These are phyloP conservation scores for Anticlea derivata DNA, from an alignment of 2,888 invertebrate species.

Conservation along the genomic window DNA sequence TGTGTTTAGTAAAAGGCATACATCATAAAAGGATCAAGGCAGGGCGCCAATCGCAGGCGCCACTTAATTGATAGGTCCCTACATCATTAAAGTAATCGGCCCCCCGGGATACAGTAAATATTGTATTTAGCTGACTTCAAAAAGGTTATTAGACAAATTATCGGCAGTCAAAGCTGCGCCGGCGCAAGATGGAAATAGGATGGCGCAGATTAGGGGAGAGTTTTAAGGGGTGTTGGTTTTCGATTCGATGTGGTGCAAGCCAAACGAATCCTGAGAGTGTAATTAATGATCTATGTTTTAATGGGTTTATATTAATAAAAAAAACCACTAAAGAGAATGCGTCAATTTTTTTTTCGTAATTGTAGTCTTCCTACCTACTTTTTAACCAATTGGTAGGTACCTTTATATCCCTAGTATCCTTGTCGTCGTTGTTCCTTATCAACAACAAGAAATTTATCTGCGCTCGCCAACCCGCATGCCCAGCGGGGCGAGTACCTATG, in stretches of 20 bases:
- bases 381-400: no score
- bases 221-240: conserved; percentile 19
- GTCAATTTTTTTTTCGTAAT: no score
- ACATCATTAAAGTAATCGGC: conserved; percentile 68
- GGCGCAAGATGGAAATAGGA: conserved; percentile 22
- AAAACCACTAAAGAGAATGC: no score
- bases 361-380: no score
- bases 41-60: conserved; percentile 59
- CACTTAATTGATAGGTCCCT: conserved; percentile 75
- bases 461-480: no score
- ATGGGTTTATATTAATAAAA: no score
- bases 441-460: no score
- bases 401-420: no score
- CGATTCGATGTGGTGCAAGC: conserved; percentile 23
- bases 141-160: conserved; percentile 29
- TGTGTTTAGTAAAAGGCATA: conserved; percentile 32
- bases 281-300: not conserved
- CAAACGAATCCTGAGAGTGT: conserved; percentile 1
- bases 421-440: no score
- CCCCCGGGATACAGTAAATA: conserved; percentile 71
- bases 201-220: conserved; percentile 7
- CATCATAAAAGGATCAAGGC: conserved; percentile 32
- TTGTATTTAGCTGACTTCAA: conserved; percentile 54
- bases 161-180: conserved; percentile 23
- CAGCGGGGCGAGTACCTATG: no score